Base-by-base conservation (phyloP, 2,113 vertebrate species). In the Cromileptes altivelis region DNA sequence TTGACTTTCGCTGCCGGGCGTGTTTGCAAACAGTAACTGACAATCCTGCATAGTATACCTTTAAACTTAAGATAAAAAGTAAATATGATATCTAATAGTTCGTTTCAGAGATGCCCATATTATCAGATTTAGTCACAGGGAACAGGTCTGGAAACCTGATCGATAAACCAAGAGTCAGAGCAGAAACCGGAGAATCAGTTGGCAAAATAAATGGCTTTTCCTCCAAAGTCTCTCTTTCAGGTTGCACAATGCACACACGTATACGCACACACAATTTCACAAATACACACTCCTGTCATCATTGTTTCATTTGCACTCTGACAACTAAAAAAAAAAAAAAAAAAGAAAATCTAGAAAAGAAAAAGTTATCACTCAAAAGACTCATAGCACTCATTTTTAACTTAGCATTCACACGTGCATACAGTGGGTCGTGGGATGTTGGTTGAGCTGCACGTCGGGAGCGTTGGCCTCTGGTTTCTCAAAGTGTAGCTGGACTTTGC, bases 391-490 rank as follows among this genome's bases (percentile, higher is more conserved):
- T 96, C 96, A 60, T 87, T 92, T 96, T 94, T 94, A 96, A 95
- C 93, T 95, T 96, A 96, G 97, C 97, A 97, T 95, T 97, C 97
- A 98, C 96, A 93, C 97, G 96, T 96, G 96, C 97, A 97, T 94
- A 96, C 96, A 94, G 94, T 91, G 90, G 93, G 82, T 89, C 77
- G 83, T 88, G 83, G 88, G 93, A 85, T 89, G 92, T 91, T 84
- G 91, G 89, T 91, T 91, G 93, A 93, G 92, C 90, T 91, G 91
- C 92, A 92, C 86, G 71, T 86, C 72, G 78, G 91, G 88, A 88
- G 85, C 87, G 30, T 82, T 74, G 90, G 86, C 93, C 89, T 93
- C 93, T 87, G 73, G 85, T 76, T 90, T 85, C 78, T 87, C 64
- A 95, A 94, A 94, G 70, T 91, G 94, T 85, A 78, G 94, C 95